phyloP scores from a whole-genome alignment of 2,888 invertebrate genomes.

The Tortrix viridana region DNA sequence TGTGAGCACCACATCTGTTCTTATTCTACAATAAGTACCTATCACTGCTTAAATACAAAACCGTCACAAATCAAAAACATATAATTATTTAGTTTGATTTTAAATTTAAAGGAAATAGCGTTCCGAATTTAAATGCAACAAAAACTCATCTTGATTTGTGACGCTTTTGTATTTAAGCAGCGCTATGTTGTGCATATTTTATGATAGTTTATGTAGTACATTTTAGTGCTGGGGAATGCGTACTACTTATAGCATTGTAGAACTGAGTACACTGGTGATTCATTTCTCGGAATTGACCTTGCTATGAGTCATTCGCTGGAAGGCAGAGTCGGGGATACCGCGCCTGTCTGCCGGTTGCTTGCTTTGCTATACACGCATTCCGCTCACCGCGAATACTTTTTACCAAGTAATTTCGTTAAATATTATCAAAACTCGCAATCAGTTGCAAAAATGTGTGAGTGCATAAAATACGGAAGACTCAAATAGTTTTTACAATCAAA shows the following conservation, averaged over 20 bases:
- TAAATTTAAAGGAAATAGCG: no score
- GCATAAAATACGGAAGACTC: slow-evolving; percentile 56
- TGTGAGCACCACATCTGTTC: no score
- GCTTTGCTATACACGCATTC: slow-evolving; percentile 67
- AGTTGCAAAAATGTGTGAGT: slow-evolving; percentile 62
- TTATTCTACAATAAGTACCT: no score
- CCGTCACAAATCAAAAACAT: no score
- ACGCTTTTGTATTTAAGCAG: no score
- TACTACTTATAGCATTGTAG: slow-evolving; percentile 77
- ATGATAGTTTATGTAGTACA: slow-evolving; percentile 45
- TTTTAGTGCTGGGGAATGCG: slow-evolving; percentile 70
- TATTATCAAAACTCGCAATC: slow-evolving; percentile 45
- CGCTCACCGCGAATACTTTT: slow-evolving; percentile 65
- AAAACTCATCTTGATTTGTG: no score
- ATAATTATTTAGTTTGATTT: no score
- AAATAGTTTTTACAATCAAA: slow-evolving; percentile 50
- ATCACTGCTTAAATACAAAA: no score
- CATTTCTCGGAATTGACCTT: slow-evolving; percentile 85
- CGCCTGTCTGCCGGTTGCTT: slow-evolving; percentile 82
- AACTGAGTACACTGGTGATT: slow-evolving; percentile 81
- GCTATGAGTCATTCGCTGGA: slow-evolving; percentile 85
- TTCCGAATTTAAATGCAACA: no score
- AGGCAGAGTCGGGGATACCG: slow-evolving; percentile 85
- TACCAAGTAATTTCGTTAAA: slow-evolving; percentile 56
- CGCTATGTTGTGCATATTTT: slow-evolving; percentile 26